Evolutionary conservation across 2,797 vertebrate genomes (phyloP).

Genomic region (Onychomys torridus): DNA sequence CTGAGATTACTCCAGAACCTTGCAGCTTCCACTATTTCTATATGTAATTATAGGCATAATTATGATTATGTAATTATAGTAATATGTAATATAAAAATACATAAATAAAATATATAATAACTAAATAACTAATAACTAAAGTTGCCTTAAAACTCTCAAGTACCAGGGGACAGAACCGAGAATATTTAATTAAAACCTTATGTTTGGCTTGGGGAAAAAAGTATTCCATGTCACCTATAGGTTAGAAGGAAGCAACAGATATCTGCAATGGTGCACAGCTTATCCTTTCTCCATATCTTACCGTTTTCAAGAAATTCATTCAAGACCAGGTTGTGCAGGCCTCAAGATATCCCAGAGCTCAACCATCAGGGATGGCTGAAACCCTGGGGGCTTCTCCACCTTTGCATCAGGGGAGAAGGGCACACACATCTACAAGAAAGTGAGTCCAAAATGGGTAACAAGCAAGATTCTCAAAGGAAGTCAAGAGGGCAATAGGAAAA

Average conservation of each 20-base stretch:
- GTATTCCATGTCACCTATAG: background rate
- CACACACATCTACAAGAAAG: conserved; percentile 51
- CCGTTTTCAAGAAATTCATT: background rate
- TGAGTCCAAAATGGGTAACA: conserved; percentile 56
- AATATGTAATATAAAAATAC: background rate
- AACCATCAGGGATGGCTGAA: conserved; percentile 62
- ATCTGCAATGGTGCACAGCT: background rate
- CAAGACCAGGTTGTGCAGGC: conserved; percentile 27
- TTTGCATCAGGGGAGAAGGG: conserved; percentile 46
- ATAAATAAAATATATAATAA: background rate
- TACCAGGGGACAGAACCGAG: background rate
- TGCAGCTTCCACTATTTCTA: background rate
- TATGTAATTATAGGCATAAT: background rate
- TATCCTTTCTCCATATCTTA: background rate
- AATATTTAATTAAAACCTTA: background rate
- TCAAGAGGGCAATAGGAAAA: conserved; percentile 81
- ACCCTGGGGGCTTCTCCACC: conserved; percentile 63
- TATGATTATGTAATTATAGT: background rate
- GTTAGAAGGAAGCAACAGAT: conserved; percentile 18
- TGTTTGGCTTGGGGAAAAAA: background rate
- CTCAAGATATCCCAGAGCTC: background rate
- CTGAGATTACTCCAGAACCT: background rate
- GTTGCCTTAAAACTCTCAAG: background rate
- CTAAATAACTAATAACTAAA: background rate
- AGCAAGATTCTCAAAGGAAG: conserved; percentile 56